Base-by-base conservation (phyloP, 2,113 vertebrate genomes). In the Chionis minor region DNA sequence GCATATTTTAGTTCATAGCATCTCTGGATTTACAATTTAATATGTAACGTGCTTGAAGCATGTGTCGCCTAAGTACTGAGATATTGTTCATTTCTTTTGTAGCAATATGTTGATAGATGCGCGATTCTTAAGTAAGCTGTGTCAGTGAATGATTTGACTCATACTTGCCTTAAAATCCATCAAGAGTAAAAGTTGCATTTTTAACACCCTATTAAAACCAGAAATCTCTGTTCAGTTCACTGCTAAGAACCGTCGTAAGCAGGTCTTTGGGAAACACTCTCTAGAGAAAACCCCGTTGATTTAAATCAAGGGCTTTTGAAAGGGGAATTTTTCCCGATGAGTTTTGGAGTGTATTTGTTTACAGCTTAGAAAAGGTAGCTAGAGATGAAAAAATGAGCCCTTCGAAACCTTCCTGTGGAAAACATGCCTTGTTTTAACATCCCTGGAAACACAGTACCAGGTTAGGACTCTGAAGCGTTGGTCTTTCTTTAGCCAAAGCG, bases 401-500 rank as follows among this genome's bases (percentile, higher is more conserved):
- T 81, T 86, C 70, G 87, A 77, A 86, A 17, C 30, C 45, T 70
- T 52, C 71, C 45, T 33, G 49, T 62, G 72, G 66, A 93, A 91
- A 95, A 82, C 16, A 9, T 8, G 19, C 58, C 44, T 35, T 78
- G 51, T 66, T 94, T 87, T 67, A 90, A 71, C 95, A 87, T 88
- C 82, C 18, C 2, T 79, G 92, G 88, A 94, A 97, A 87, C 81
- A 59, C 78, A 93, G 86, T 61, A 66, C 73, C 84, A 95, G 70
- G 71, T 97, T 95, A 96, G 67, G 88, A 56, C 94, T 92, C 77
- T 35, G 40, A 69, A 92, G 91, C 79, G 16, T 22, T 94, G 59
- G 69, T 94, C 88, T 97, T 97, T 96, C 89, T 98, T 97, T 97
- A 97, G 96, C 97, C 23, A n/a, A 85, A 96, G 62, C 77, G 81